phyloP scores from a whole-genome alignment of 2,797 vertebrate species.

The Octomys mimax region DNA sequence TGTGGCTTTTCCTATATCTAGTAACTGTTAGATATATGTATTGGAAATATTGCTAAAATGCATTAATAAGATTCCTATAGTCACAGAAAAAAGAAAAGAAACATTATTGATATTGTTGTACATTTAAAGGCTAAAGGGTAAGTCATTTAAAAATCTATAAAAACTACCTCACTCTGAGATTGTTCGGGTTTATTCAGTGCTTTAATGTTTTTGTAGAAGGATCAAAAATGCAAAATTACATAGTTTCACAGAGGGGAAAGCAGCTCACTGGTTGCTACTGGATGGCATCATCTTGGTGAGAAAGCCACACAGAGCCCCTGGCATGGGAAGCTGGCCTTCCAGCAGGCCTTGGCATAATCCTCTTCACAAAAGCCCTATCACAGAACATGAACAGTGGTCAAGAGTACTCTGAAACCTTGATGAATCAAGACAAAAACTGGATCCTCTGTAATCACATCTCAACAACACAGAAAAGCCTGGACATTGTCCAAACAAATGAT shows the following conservation, averaged over 20 bases:
- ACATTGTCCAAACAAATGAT: constrained; percentile 23
- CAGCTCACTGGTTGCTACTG: background rate
- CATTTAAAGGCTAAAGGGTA: background rate
- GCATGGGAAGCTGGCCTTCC: background rate
- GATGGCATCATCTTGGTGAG: background rate
- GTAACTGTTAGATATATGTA: background rate
- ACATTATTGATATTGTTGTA: background rate
- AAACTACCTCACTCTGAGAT: constrained; percentile 6
- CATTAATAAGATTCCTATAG: constrained; percentile 4
- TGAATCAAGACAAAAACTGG: background rate
- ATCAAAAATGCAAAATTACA: background rate
- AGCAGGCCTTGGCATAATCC: background rate
- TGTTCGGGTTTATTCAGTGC: background rate
- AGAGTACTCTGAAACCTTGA: background rate
- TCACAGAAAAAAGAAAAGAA: background rate
- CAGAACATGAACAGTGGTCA: background rate
- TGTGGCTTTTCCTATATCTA: background rate
- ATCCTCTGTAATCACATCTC: background rate
- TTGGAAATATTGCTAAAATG: constrained; percentile 1
- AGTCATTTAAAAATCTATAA: background rate
- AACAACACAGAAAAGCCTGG: constrained; percentile 8
- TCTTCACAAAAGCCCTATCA: background rate
- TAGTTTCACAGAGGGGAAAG: background rate
- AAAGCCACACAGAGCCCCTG: background rate
- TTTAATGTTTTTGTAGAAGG: constrained; percentile 30